Percentiles rank a stretch among this genome's conserved stretches.
Conservation (phyloP, 1,140 invertebrate genomes). For the Dendrolimus kikuchii region DNA sequence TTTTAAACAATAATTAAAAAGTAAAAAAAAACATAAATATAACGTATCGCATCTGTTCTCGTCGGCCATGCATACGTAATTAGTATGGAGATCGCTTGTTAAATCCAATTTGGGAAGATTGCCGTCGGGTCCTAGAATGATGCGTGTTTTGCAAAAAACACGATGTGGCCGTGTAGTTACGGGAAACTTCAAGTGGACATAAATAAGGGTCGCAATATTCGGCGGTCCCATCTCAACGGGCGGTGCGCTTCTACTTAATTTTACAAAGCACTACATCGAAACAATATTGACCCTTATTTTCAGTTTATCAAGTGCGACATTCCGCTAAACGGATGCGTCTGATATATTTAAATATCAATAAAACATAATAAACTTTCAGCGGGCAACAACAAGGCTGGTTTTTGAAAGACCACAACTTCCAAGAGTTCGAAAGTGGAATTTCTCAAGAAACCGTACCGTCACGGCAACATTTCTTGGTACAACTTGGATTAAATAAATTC, state of each 20-base stretch:
- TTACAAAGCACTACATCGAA: conserved; percentile 29
- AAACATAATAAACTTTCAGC: conserved; percentile 40
- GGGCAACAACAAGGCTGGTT: conserved; percentile 25
- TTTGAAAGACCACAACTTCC: conserved; percentile 27
- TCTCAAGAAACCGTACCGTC: conserved; percentile 46
- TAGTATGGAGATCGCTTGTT: conserved; percentile 9
- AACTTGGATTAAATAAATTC: conserved; percentile 55
- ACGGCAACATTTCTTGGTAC: conserved; percentile 47
- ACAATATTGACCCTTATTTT: conserved; percentile 19
- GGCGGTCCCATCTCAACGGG: conserved; percentile 52
- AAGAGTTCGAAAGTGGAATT: conserved; percentile 35
- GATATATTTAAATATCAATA: conserved; percentile 27
- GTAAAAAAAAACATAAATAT: conserved; percentile 6
- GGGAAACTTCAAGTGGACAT: conserved; percentile 64
- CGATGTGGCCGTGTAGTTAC: conserved; percentile 39
- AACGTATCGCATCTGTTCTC: conserved; percentile 6
- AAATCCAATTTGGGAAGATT: conserved; percentile 25
- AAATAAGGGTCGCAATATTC: conserved; percentile 66
- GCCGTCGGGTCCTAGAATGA: conserved; percentile 14
- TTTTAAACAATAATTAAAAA: background rate
- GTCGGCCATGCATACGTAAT: conserved; percentile 5
- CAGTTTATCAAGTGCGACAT: conserved; percentile 10
- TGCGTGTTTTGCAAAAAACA: conserved; percentile 42
- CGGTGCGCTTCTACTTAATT: conserved; percentile 37
- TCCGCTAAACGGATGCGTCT: conserved; percentile 17